Evolutionary conservation across 1,140 invertebrate species (phyloP).

Genomic region (Drosophila ambigua): DNA sequence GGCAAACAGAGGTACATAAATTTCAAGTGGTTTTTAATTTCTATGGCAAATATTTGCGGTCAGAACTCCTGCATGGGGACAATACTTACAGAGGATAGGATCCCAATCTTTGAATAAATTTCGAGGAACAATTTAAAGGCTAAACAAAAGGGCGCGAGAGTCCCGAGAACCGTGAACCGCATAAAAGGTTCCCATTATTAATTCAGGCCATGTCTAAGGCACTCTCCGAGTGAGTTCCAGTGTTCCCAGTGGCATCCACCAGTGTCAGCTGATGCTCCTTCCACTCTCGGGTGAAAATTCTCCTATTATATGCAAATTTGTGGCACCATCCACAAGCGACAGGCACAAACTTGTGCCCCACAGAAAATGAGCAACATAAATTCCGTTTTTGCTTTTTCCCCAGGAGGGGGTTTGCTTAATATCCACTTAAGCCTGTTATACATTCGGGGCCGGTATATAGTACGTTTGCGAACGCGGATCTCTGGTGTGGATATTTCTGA

Average conservation of each 20-base stretch:
- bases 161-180: constrained; percentile 43
- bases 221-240: constrained; percentile 9
- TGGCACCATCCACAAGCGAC: constrained; percentile 28
- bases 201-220: constrained; percentile 61
- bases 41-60: constrained; percentile 67
- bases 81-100: no score
- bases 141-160: constrained; percentile 14
- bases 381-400: constrained; percentile 25
- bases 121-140: constrained; percentile 59
- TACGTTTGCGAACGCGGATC: not conserved
- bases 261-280: constrained; percentile 49
- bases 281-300: constrained; percentile 47
- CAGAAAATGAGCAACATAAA: constrained; percentile 72
- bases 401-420: constrained; percentile 15
- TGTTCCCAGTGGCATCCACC: constrained; percentile 28
- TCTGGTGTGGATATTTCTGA: not conserved
- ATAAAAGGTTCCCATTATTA: constrained; percentile 70
- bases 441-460: not conserved
- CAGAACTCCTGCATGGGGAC: constrained; percentile 13
- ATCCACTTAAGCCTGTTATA: constrained; percentile 37
- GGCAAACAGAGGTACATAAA: constrained; percentile 19
- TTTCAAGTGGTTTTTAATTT: constrained; percentile 50
- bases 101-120: constrained; percentile 64
- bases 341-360: constrained; percentile 19
- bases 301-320: constrained; percentile 75